These are phyloP conservation scores for Copidosoma aretas DNA, from an alignment of 2,888 invertebrate genomes.

Conservation along the genomic window DNA sequence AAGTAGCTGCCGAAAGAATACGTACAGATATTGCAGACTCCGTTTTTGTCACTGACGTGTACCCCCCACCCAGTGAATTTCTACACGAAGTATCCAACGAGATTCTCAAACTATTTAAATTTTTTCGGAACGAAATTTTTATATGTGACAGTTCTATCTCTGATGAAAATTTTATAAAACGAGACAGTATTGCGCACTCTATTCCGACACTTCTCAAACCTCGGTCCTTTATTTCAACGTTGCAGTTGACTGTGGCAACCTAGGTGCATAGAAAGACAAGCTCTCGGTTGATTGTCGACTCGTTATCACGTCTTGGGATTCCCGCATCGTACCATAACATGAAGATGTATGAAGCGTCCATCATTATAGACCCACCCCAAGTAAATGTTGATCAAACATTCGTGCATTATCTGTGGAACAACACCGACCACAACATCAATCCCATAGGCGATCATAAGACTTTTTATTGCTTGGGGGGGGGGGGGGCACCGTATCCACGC, in stretches of 20 bases:
- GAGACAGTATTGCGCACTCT: neutral
- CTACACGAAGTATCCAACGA: neutral
- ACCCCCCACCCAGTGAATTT: neutral
- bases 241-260: slow-evolving; percentile 31
- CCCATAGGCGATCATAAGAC: slow-evolving; percentile 11
- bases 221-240: slow-evolving; percentile 26
- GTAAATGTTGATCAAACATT: neutral
- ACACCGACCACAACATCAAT: slow-evolving; percentile 37
- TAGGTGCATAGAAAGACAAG: slow-evolving; percentile 32
- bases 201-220: slow-evolving; percentile 29
- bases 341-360: slow-evolving; percentile 33
- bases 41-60: neutral
- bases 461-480: slow-evolving; percentile 15
- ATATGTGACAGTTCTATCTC: neutral
- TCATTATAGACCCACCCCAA: neutral
- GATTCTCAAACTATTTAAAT: neutral
- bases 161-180: neutral
- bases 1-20: too few species aligned
- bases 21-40: too few species aligned
- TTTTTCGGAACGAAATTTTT: neutral
- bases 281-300: slow-evolving; percentile 31
- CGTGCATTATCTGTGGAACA: slow-evolving; percentile 35
- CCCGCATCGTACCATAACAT: slow-evolving; percentile 23
- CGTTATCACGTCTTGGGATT: slow-evolving; percentile 27
- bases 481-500: neutral